Conservation (phyloP, 2,888 invertebrate genomes). For the Cybosia mesomella region DNA sequence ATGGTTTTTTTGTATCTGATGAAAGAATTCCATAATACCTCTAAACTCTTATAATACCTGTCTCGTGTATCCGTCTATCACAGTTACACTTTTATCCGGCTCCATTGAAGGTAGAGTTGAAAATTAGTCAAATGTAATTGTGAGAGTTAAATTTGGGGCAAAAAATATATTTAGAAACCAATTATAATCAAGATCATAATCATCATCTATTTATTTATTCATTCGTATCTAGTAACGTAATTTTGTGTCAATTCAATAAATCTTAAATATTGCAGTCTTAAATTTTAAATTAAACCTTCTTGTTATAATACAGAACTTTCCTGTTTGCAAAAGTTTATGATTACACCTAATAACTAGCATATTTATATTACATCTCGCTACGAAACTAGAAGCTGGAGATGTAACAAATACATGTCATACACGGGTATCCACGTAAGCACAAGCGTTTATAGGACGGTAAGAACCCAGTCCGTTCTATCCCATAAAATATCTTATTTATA, state of each 20-base stretch:
- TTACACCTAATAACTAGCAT: no score
- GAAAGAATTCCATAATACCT: neutral
- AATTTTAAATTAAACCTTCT: no score
- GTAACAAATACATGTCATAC: neutral
- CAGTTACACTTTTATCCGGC: neutral
- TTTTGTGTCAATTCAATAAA: no score
- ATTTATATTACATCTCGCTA: no score
- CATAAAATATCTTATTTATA: conserved; percentile 22
- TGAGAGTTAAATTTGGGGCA: neutral
- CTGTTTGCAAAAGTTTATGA: no score
- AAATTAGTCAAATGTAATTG: neutral
- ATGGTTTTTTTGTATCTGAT: no score
- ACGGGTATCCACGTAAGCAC: neutral
- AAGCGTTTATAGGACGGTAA: conserved; percentile 1
- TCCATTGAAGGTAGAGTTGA: neutral
- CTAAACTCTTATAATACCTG: neutral
- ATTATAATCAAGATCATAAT: no score
- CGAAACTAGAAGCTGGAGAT: neutral
- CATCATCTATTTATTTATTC: no score
- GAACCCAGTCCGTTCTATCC: neutral
- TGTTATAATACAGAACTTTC: no score
- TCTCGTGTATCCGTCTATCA: neutral
- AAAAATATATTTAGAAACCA: no score
- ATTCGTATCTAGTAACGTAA: no score
- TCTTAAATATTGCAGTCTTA: no score